Evolutionary conservation across 1,140 invertebrate genomes (phyloP).

Genomic region (Drosophila miranda): DNA sequence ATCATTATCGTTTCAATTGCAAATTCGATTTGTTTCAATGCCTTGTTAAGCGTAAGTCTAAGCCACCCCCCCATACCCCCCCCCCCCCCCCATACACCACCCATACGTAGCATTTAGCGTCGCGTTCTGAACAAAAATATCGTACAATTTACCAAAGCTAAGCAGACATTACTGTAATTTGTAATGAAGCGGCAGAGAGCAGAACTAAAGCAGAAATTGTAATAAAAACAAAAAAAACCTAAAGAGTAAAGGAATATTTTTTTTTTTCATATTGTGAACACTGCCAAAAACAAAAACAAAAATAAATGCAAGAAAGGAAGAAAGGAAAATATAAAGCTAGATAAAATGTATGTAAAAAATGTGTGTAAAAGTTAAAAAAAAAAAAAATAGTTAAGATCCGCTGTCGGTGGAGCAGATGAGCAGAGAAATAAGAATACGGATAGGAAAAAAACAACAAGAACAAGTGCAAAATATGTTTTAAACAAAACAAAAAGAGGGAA

Average conservation of each 20-base stretch:
- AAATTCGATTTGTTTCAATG: constrained; percentile 53
- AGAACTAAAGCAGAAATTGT: neutral
- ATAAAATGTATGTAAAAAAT: constrained; percentile 44
- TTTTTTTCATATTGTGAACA: constrained; percentile 68
- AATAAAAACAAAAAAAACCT: constrained; percentile 5
- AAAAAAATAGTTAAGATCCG: constrained; percentile 31
- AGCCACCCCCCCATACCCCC: neutral
- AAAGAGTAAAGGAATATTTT: constrained; percentile 35
- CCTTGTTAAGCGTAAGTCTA: constrained; percentile 47
- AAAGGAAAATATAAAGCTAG: constrained; percentile 40
- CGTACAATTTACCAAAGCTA: constrained; percentile 77
- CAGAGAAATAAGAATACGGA: constrained; percentile 43
- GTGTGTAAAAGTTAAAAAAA: constrained; percentile 43
- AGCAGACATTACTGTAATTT: constrained; percentile 46
- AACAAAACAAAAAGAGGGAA: constrained; percentile 55
- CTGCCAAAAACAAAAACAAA: constrained; percentile 70
- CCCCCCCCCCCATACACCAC: constrained; percentile 17
- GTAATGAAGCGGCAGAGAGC: constrained; percentile 28
- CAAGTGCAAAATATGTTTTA: constrained; percentile 81
- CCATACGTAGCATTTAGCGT: constrained; percentile 55
- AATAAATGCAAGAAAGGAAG: constrained; percentile 27
- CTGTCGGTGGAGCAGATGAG: constrained; percentile 18
- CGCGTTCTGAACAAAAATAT: constrained; percentile 57
- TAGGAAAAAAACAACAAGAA: constrained; percentile 56
- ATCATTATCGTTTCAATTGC: constrained; percentile 50